Evolutionary conservation across 2,113 vertebrate genomes (phyloP).

Genomic region (Syngnathus typhle): DNA sequence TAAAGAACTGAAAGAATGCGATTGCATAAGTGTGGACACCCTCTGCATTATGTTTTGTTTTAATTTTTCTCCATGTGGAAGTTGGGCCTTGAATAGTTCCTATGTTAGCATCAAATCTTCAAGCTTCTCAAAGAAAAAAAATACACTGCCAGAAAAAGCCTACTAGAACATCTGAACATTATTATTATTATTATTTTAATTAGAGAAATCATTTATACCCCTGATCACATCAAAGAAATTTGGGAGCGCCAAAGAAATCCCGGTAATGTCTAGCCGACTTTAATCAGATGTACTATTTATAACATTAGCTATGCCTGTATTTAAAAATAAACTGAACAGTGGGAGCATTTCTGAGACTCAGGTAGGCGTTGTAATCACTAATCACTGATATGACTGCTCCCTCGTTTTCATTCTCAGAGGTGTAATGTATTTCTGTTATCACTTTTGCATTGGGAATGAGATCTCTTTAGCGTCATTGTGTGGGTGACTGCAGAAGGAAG

Average conservation of each 20-base stretch:
- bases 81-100: background rate
- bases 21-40: too few species aligned
- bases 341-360: background rate
- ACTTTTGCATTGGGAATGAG: background rate
- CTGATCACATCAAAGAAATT: background rate
- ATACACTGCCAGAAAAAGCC: background rate
- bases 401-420: background rate
- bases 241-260: background rate
- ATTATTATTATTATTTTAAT: background rate
- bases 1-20: background rate
- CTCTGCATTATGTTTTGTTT: background rate
- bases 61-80: background rate
- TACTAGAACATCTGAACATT: background rate
- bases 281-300: background rate
- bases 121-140: background rate
- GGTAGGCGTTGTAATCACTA: conserved; percentile 15
- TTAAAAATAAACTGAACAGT: background rate
- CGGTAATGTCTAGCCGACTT: background rate
- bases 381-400: conserved; percentile 3
- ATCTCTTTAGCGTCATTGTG: background rate
- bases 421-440: conserved; percentile 1
- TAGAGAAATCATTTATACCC: background rate
- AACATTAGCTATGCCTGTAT: background rate
- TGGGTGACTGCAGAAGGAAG: background rate
- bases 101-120: too few species aligned